Conservation (phyloP, 2,797 vertebrate genomes). For the Siniperca undulata region DNA sequence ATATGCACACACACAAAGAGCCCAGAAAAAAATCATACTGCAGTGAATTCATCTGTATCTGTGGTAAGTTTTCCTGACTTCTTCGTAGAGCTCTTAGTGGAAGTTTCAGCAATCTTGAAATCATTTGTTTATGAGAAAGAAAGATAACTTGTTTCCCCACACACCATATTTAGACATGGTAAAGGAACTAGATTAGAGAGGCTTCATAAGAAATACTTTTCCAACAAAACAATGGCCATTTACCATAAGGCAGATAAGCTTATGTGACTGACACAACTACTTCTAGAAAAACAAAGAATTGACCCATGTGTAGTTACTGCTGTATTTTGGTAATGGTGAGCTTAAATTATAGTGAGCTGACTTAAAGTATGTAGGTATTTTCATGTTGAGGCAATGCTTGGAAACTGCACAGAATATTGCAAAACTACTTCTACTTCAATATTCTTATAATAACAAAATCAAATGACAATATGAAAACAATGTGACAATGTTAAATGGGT, state of each 20-base stretch:
- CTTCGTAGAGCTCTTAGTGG: neutral
- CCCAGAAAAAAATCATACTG: neutral
- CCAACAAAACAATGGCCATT: slow-evolving; percentile 30
- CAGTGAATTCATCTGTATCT: neutral
- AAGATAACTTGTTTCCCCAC: slow-evolving; percentile 17
- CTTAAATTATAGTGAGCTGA: neutral
- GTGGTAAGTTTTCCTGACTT: slow-evolving; percentile 1
- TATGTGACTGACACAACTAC: neutral
- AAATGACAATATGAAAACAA: neutral
- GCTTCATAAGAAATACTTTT: slow-evolving; percentile 54
- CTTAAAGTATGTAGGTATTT: neutral
- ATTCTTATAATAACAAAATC: neutral
- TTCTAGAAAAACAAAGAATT: neutral
- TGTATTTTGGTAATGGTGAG: neutral
- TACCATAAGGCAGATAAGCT: neutral
- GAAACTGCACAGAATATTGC: neutral
- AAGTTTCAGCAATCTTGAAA: slow-evolving; percentile 30
- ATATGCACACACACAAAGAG: neutral
- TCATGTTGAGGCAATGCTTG: neutral
- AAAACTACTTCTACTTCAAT: neutral
- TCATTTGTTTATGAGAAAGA: slow-evolving; percentile 16
- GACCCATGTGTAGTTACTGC: neutral
- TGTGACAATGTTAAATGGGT: neutral
- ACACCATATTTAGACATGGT: slow-evolving; percentile 53
- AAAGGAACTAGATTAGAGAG: slow-evolving; percentile 12